Base-by-base conservation (phyloP, 2,113 vertebrate species). In the Rynchops niger region DNA sequence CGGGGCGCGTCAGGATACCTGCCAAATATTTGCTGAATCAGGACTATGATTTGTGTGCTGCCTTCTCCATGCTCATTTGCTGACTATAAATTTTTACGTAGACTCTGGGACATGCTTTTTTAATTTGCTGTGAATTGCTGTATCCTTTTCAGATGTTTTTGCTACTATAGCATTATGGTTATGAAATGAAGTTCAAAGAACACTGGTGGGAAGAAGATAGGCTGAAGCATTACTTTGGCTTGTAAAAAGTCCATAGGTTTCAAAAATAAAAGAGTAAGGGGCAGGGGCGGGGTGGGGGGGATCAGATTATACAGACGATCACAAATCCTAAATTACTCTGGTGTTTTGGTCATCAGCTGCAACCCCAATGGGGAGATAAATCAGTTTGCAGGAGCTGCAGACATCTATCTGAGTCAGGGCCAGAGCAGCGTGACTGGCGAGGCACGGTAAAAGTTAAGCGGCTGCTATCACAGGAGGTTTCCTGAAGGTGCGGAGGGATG, bases 271-370 rank as follows among this genome's bases (percentile, higher is more conserved):
- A 86, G 72, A 90, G 21, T 81, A 76, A 55, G 42, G 67, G 36
- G 13, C 18, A 34, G 45, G 63, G 9, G 23, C 3, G 12, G 8
- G 30, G 67, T 8, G 17, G 6, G 9, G 18, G 12, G 30, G 80
- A 95, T 85, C 36, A 49, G 53, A 73, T 96, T 91, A 78, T 65
- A 73, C 32, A 88, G 65, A n/a, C 0, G 3, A 71, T 62, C 80
- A 96, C 91, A 95, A 87, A 95, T 78, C 94, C 93, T 74, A 74
- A 88, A 96, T 96, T 78, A 78, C 86, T 85, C 73, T 86, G 88
- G 93, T 94, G 93, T 97, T 97, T 97, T 92, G 95, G 95, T 95
- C 95, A 96, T 95, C 50, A 40, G 72, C 65, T 26, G 65, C 86
- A 95, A 34, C 69, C 52, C 83, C 55, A 34, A 49, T 89, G 91